Base-by-base conservation (phyloP, 2,888 invertebrate species). In the Dynastes grantii region DNA sequence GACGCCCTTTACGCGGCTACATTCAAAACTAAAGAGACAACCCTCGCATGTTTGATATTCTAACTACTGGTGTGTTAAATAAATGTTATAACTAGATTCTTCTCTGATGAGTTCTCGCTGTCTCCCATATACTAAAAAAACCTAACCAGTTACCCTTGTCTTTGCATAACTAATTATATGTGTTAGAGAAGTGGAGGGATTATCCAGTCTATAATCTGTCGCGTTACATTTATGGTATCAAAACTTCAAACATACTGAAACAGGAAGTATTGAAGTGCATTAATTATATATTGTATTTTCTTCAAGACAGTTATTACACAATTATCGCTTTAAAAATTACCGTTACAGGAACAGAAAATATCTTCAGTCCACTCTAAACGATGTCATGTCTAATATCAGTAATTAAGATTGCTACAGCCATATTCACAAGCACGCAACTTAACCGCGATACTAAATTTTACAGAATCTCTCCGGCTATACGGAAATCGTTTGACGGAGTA, bases 381-480 rank as follows among this genome's bases (percentile, higher is more conserved):
- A 55, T 55, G 22, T 16, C 22, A 6, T 55, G 16, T 55, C 29
- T 29, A 37, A 64, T 64, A 64, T 32, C 9, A 37, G 32, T 64
- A 32, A 64, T 64, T 64, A 64, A 37, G 29, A 32, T 64, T 29
- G 13, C 29, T 32, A 64, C 64, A 32, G 11, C 37, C n/a, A n/a
- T 29, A 64, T 32, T 32, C 37, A 37, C 64, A 45, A 45, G 64
- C 64, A 64, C 32, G 29, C 37, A 64, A 64, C 64, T 37, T 29
- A 29, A 37, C 37, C 29, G 9, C 37, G 55, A 16, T 27, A 37
- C 16, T 58, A 73, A 37, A 49, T 70, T 80, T 90, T 90, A 8
- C 92, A 96, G 97, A 97, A 89, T 94, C 96, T 80, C 90, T 97
- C 76, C 95, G 95, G 87, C 91, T 95, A 85, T 97, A 96, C 89